A percentile compares a stretch with the other conserved stretches of the same genome.
phyloP scores from a whole-genome alignment of 1,140 invertebrate genomes.

The Maconellicoccus hirsutus region DNA sequence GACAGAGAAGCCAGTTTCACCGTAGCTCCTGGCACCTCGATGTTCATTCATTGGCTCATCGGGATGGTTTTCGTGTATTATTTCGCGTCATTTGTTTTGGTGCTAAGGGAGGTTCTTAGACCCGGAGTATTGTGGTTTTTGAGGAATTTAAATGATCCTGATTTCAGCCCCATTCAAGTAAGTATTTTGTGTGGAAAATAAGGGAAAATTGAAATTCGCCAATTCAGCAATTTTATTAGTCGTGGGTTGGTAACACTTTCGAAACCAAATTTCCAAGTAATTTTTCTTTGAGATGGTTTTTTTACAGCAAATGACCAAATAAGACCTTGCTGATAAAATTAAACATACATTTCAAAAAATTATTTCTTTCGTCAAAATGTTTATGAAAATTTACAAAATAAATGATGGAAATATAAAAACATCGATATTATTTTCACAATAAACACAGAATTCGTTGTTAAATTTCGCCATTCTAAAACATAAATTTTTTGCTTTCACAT shows the following conservation, averaged over 20 bases:
- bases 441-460: not conserved
- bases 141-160: slow-evolving; percentile 94
- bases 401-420: not conserved
- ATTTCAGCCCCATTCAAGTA: slow-evolving; percentile 95
- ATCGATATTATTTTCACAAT: not conserved
- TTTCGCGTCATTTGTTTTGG: slow-evolving; percentile 92
- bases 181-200: slow-evolving; percentile 23
- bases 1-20: slow-evolving; percentile 79
- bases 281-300: no score
- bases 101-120: slow-evolving; percentile 83
- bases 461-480: not conserved
- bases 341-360: no score
- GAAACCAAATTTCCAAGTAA: no score
- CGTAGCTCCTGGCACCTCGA: slow-evolving; percentile 76
- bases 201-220: no score
- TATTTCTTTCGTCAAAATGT: no score
- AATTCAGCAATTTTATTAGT: no score
- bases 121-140: slow-evolving; percentile 96
- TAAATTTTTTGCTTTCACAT: not conserved
- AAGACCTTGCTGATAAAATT: no score
- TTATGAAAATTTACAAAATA: no score
- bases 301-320: no score
- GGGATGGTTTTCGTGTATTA: slow-evolving; percentile 99
- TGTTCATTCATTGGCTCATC: slow-evolving; percentile 98
- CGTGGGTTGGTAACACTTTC: no score